Evolutionary conservation across 2,888 invertebrate genomes (phyloP).

Genomic region (Halictus quadricinctus): DNA sequence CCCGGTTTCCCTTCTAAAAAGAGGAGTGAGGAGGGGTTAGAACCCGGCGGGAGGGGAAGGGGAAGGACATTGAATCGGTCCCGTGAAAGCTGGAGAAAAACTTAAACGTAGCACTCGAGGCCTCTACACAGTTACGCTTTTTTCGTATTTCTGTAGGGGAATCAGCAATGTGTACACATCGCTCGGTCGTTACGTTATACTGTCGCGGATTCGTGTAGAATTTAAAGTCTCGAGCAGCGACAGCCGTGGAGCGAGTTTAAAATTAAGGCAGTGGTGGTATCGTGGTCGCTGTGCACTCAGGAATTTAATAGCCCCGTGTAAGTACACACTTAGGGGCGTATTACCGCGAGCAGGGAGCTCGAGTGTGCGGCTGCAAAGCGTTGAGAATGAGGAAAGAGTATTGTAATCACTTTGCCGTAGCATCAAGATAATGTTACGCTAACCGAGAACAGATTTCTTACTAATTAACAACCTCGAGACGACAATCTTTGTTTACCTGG

Average conservation of each 20-base stretch:
- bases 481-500: background rate
- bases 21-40: background rate
- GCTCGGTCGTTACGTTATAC: conserved; percentile 37
- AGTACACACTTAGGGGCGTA: conserved; percentile 58
- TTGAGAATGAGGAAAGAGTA: conserved; percentile 29
- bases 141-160: conserved; percentile 24
- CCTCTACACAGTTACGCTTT: background rate
- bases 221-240: conserved; percentile 48
- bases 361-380: conserved; percentile 27
- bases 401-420: conserved; percentile 37
- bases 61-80: background rate
- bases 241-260: conserved; percentile 44
- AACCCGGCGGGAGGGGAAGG: background rate
- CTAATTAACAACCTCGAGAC: conserved; percentile 6
- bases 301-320: conserved; percentile 63
- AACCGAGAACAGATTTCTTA: conserved; percentile 30
- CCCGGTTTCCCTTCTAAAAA: background rate
- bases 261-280: conserved; percentile 54
- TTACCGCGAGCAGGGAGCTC: conserved; percentile 32
- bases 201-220: conserved; percentile 42
- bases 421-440: conserved; percentile 27
- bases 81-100: conserved; percentile 29
- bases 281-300: conserved; percentile 39
- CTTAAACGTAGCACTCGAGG: conserved; percentile 1
- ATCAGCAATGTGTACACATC: conserved; percentile 37